Conservation (phyloP, 2,888 invertebrate genomes). For the Drosophila algonquin region DNA sequence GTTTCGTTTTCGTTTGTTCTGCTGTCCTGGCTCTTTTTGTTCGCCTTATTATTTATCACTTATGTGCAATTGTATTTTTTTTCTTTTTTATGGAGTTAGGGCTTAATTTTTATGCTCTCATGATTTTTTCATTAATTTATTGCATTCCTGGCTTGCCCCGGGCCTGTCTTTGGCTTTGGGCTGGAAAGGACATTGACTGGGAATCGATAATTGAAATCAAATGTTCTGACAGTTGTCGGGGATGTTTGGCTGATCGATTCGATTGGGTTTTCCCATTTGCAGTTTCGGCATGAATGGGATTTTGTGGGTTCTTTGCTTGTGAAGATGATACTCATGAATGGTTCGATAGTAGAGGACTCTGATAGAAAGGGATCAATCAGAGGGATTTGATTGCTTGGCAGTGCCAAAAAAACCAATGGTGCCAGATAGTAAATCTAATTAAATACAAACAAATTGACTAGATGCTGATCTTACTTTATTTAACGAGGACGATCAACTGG, state of each 20-base stretch:
- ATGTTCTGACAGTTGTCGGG: conserved; percentile 28
- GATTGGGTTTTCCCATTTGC: conserved; percentile 8
- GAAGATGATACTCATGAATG: not conserved
- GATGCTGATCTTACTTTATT: not conserved
- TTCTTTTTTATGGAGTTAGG: conserved; percentile 45
- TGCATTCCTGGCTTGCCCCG: conserved; percentile 43
- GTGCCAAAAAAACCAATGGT: not conserved
- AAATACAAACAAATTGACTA: not conserved
- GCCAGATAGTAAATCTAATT: not conserved
- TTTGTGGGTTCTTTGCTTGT: conserved; percentile 1
- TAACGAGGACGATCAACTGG: not conserved
- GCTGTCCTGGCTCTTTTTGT: conserved; percentile 47
- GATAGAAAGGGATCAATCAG: not conserved
- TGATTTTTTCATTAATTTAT: conserved; percentile 76
- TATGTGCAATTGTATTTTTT: conserved; percentile 61
- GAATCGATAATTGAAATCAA: conserved; percentile 42
- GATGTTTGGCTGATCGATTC: conserved; percentile 8
- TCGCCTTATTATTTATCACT: conserved; percentile 72
- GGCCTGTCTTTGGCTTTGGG: not conserved
- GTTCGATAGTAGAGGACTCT: too few species aligned
- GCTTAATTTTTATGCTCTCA: conserved; percentile 67
- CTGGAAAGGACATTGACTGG: conserved; percentile 53
- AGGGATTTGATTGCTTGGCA: not conserved
- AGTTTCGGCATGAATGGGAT: conserved; percentile 1
- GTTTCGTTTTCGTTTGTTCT: conserved; percentile 29